phyloP scores from a whole-genome alignment of 1,140 invertebrate species.

The Drosophila willistoni region DNA sequence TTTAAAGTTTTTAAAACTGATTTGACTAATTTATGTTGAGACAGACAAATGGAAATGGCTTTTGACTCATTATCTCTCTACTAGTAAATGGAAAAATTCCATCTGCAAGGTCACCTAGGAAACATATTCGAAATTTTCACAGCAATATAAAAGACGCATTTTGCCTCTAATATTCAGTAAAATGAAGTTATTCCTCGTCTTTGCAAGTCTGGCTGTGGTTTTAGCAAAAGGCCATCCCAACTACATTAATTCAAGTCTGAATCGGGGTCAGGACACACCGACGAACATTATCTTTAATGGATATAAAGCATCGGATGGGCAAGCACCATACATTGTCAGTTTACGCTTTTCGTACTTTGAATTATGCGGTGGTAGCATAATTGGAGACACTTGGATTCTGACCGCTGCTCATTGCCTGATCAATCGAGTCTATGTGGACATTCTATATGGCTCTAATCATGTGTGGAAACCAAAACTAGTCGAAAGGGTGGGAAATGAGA shows the following conservation, averaged over 20 bases:
- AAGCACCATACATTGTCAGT: slow-evolving; percentile 84
- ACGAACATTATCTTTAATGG: slow-evolving; percentile 50
- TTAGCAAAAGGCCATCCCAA: background rate
- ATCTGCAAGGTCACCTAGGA: no score
- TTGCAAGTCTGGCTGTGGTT: background rate
- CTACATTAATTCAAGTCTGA: background rate
- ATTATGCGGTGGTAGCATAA: slow-evolving; percentile 85
- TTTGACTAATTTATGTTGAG: no score
- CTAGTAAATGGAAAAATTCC: no score
- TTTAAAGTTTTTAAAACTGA: no score
- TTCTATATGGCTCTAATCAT: slow-evolving; percentile 69
- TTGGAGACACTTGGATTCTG: slow-evolving; percentile 84
- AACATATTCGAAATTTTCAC: no score
- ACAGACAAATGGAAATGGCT: no score
- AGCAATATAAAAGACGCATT: no score
- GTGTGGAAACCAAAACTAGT: background rate
- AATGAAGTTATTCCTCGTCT: no score
- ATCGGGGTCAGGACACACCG: background rate
- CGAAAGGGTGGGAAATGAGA: slow-evolving; percentile 42
- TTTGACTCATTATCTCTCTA: no score
- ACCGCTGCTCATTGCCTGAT: slow-evolving; percentile 86
- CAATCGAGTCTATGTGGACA: slow-evolving; percentile 41
- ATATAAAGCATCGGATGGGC: slow-evolving; percentile 62
- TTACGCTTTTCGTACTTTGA: slow-evolving; percentile 73
- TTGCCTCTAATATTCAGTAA: no score